Evolutionary conservation across 2,113 vertebrate species (phyloP).

Genomic region (Erythrocercus mccallii): DNA sequence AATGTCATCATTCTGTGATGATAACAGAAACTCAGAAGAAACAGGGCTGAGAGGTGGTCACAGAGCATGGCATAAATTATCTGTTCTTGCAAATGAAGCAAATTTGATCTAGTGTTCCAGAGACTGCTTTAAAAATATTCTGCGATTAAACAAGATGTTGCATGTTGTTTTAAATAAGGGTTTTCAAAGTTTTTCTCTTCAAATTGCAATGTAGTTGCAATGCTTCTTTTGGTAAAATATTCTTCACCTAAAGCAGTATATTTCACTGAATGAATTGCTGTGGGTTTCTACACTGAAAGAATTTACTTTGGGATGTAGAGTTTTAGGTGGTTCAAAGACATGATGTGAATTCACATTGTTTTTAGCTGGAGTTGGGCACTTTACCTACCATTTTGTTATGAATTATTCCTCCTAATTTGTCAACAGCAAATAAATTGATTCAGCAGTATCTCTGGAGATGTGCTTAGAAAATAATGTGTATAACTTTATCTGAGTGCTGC

Average conservation of each 20-base stretch:
- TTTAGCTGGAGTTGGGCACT: not conserved
- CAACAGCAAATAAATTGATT: not conserved
- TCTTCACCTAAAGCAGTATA: not conserved
- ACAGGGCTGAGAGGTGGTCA: not conserved
- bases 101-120: not conserved
- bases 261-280: not conserved
- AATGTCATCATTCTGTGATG: not conserved
- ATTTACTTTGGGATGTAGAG: not conserved
- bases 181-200: not conserved
- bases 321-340: not conserved
- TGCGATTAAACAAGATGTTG: not conserved
- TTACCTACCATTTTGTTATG: not conserved
- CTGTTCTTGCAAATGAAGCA: not conserved
- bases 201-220: not conserved
- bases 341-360: not conserved
- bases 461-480: not conserved
- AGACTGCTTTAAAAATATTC: not conserved
- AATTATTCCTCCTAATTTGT: not conserved
- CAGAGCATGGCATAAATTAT: not conserved
- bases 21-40: not conserved
- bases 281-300: not conserved
- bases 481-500: not conserved
- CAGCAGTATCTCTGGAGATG: not conserved
- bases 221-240: not conserved
- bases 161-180: not conserved